Base-by-base conservation (phyloP, 2,797 vertebrate genomes). In the Propithecus perrieri region DNA sequence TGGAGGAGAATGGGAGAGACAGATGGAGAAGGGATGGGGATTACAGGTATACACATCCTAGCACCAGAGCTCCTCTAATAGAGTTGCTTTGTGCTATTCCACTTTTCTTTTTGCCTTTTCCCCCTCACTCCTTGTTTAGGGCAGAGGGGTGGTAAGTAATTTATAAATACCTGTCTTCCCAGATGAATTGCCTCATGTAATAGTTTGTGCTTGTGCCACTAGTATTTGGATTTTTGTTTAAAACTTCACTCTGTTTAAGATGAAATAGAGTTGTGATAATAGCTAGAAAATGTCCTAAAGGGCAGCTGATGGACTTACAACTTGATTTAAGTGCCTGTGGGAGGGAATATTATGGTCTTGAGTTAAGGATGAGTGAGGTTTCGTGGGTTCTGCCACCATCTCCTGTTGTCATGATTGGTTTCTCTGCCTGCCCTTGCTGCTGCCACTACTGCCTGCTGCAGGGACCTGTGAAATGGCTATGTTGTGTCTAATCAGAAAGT, bases 161-260 rank as follows among this genome's bases (percentile, higher is more conserved):
- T 83, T 87, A 79, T 50, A 81, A 72, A 83, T 33, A 85, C 4
- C 20, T 46, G 2, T 72, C 33, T 90, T 46, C 26, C 30, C 7
- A 78, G 53, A 28, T 95, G 85, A 83, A 89, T 61, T 90, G 75
- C 17, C 22, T 95, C 18, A 85, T 86, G 72, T 89, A 89, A 61
- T 94, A 89, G 67, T 89, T 95, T 48, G 11, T 85, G 46, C 8
- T 84, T 94, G 11, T 91, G 71, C 30, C 41, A 30, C 74, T 93
- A 95, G 5, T 57, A 38, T 94, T 89, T 91, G 65, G n/a, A 83
- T 53, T 96, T 95, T 85, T 93, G 22, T 84, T 92, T 95, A 81
- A 65, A 94, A 89, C n/a, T 63, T 75, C 28, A 46, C 10, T n/a
- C 4, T 30, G 12, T 86, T 89, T 74, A 87, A 84, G 71, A 33